phyloP scores from a whole-genome alignment of 2,113 vertebrate genomes.

The Actenoides lindsayi region DNA sequence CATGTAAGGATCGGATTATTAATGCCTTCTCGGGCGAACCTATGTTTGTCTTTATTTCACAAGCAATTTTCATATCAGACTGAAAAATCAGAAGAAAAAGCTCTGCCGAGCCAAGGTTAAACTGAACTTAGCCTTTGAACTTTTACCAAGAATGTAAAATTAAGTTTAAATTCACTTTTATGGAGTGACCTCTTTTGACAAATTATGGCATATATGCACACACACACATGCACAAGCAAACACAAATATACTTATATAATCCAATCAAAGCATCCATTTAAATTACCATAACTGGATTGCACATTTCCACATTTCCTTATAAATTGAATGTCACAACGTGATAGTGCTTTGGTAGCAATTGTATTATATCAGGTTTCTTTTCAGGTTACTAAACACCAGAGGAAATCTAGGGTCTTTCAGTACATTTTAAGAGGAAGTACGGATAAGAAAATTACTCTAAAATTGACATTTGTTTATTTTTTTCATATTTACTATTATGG shows the following conservation, averaged over 20 bases:
- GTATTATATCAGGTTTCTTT: conserved; percentile 12
- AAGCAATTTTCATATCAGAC: conserved; percentile 72
- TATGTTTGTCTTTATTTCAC: conserved; percentile 76
- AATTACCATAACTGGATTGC: conserved; percentile 2
- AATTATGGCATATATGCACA: not conserved
- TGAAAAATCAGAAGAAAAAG: conserved; percentile 49
- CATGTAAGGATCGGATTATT: conserved; percentile 77
- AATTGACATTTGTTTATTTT: not conserved
- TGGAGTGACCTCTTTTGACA: conserved; percentile 27
- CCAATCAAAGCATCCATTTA: conserved; percentile 46
- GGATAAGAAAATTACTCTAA: not conserved
- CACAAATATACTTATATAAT: conserved; percentile 53
- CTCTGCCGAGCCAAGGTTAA: conserved; percentile 53
- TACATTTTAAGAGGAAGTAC: not conserved
- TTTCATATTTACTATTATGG: not conserved
- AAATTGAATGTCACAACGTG: not conserved
- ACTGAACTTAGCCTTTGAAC: conserved; percentile 70
- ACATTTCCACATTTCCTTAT: conserved; percentile 15
- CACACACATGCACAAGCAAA: not conserved
- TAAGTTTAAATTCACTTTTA: conserved; percentile 66
- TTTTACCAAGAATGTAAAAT: conserved; percentile 42
- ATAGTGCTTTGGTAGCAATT: not conserved
- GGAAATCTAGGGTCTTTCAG: not conserved
- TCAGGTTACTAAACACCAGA: not conserved
- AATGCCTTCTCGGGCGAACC: conserved; percentile 67